Conservation (phyloP, 2,888 invertebrate species). For the Leucophenga montana region DNA sequence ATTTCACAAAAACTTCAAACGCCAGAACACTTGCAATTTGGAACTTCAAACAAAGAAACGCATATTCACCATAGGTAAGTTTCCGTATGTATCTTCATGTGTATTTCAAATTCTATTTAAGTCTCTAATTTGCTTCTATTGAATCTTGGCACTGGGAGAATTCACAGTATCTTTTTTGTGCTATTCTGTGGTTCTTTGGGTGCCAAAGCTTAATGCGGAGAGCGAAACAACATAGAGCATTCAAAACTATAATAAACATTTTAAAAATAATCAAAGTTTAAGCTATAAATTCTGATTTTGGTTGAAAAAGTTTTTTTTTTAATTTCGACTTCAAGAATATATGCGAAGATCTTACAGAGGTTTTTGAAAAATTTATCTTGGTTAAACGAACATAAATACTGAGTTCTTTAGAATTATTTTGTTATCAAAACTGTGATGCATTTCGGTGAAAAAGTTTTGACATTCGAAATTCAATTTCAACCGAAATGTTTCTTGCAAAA, state of each 20-base stretch:
- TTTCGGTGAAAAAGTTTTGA: too few relatives aligned
- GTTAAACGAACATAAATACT: too few relatives aligned
- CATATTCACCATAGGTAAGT: conserved; percentile 22
- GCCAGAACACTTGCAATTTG: conserved; percentile 25
- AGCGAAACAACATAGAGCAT: conserved; percentile 33
- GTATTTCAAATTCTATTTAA: neutral
- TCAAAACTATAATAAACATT: neutral
- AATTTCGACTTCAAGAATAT: too few relatives aligned
- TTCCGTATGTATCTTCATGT: conserved; percentile 26
- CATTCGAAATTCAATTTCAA: too few relatives aligned
- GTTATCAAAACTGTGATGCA: too few relatives aligned
- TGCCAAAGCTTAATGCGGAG: conserved; percentile 70
- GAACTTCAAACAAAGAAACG: neutral
- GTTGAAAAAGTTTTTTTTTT: too few relatives aligned
- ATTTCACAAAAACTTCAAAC: neutral
- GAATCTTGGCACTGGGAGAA: conserved; percentile 74
- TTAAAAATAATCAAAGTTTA: neutral
- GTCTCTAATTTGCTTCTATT: conserved; percentile 47
- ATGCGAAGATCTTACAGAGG: too few relatives aligned
- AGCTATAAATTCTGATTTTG: too few relatives aligned
- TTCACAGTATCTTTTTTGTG: conserved; percentile 70
- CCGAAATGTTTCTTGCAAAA: too few relatives aligned
- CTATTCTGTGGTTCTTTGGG: conserved; percentile 74
- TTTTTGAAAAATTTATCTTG: too few relatives aligned
- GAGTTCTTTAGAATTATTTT: too few relatives aligned